These are phyloP conservation scores for Achlya flavicornis DNA, from an alignment of 2,888 invertebrate genomes.

Conservation along the genomic window DNA sequence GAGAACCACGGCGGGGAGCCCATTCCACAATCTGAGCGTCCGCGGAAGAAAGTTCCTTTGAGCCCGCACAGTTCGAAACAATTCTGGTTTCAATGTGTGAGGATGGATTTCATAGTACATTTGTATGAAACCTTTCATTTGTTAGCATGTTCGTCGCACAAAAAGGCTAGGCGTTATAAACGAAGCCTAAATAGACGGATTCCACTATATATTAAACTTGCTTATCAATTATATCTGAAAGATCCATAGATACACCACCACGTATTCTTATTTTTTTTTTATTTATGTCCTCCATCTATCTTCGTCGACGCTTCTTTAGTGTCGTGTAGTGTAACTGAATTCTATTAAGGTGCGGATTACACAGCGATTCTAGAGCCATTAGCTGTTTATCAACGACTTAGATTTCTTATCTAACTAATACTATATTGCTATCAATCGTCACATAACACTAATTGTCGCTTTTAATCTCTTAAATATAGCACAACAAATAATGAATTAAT, in stretches of 20 bases:
- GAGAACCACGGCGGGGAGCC: too few relatives aligned
- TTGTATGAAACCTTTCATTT: too few relatives aligned
- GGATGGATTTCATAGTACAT: too few relatives aligned
- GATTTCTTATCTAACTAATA: not conserved
- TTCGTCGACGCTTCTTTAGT: not conserved
- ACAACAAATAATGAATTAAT: conserved; percentile 1
- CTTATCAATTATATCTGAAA: not conserved
- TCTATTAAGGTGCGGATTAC: not conserved
- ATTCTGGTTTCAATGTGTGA: too few relatives aligned
- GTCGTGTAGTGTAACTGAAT: not conserved
- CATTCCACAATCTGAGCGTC: too few relatives aligned
- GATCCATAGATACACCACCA: too few relatives aligned
- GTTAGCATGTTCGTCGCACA: too few relatives aligned
- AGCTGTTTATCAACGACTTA: not conserved
- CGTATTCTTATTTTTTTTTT: not conserved
- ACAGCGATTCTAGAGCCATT: not conserved
- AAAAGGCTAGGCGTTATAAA: too few relatives aligned
- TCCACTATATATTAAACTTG: too few relatives aligned
- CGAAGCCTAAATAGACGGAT: too few relatives aligned
- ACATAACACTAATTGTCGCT: not conserved
- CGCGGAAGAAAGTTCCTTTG: too few relatives aligned
- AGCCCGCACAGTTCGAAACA: too few relatives aligned
- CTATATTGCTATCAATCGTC: not conserved
- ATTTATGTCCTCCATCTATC: not conserved
- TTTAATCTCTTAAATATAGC: not conserved